Conservation (phyloP, 2,888 invertebrate genomes). For the Xestia sexstrigata region DNA sequence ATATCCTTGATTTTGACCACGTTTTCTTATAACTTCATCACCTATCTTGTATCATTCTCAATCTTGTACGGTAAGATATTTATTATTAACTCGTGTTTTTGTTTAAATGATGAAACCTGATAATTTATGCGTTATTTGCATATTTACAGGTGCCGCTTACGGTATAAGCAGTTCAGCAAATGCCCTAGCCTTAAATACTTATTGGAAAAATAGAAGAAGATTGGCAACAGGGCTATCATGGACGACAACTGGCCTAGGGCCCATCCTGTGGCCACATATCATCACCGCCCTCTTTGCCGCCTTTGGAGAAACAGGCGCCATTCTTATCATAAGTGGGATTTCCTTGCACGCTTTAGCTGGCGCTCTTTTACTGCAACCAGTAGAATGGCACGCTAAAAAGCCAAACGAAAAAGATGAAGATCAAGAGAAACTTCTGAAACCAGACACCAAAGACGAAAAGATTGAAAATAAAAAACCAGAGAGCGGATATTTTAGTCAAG, state of each 20-base stretch:
- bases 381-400: slow-evolving; percentile 93
- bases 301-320: slow-evolving; percentile 92
- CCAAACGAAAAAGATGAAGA: slow-evolving; percentile 72
- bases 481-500: slow-evolving; percentile 84
- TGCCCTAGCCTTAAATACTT: slow-evolving; percentile 93
- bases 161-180: slow-evolving; percentile 93
- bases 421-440: slow-evolving; percentile 76
- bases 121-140: neutral
- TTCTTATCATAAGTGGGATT: slow-evolving; percentile 92
- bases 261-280: slow-evolving; percentile 93
- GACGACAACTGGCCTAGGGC: slow-evolving; percentile 93
- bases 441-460: slow-evolving; percentile 62
- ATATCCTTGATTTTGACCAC: slow-evolving; percentile 91
- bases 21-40: slow-evolving; percentile 91
- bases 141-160: slow-evolving; percentile 90
- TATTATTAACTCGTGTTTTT: neutral
- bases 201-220: slow-evolving; percentile 93
- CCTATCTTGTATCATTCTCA: slow-evolving; percentile 92
- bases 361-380: slow-evolving; percentile 93
- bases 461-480: slow-evolving; percentile 76
- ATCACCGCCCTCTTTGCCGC: slow-evolving; percentile 91
- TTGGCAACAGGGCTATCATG: slow-evolving; percentile 93
- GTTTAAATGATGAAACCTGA: neutral
- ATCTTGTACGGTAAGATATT: slow-evolving; percentile 92
- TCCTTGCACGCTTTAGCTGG: slow-evolving; percentile 93